Evolutionary conservation across 1,140 invertebrate species (phyloP).

Genomic region (Aphelinus atriplicis): DNA sequence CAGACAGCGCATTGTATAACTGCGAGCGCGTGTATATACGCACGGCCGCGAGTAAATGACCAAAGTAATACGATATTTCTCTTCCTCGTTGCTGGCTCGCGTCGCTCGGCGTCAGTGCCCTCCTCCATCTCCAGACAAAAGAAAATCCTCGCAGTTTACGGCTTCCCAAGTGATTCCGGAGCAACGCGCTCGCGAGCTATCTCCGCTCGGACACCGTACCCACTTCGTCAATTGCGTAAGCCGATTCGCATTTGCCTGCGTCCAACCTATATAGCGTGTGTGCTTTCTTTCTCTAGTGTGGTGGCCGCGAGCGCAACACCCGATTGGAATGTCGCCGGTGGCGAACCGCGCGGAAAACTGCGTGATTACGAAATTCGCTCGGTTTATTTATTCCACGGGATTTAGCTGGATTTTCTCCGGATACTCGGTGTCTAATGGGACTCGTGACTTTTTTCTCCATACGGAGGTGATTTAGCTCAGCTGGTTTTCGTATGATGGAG

Average conservation of each 20-base stretch:
- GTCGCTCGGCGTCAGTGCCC: neutral
- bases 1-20: conserved; percentile 7
- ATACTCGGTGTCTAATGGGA: no score
- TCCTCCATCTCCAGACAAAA: neutral
- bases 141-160: conserved; percentile 15
- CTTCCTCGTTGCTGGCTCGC: neutral
- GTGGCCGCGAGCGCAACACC: neutral
- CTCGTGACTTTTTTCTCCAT: no score
- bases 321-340: conserved; percentile 27
- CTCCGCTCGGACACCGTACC: neutral
- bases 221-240: conserved; percentile 18
- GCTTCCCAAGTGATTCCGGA: conserved; percentile 32
- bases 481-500: no score
- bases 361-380: conserved; percentile 3
- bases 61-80: conserved; percentile 21
- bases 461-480: no score
- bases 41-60: neutral
- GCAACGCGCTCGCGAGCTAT: neutral
- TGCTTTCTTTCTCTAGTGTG: neutral
- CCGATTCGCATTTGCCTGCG: no score
- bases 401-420: neutral
- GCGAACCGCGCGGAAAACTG: neutral
- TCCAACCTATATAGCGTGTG: neutral
- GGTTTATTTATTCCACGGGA: neutral
- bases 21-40: neutral